These are phyloP conservation scores for Alosa alosa DNA, from an alignment of 2,113 vertebrate species.

Conservation along the genomic window DNA sequence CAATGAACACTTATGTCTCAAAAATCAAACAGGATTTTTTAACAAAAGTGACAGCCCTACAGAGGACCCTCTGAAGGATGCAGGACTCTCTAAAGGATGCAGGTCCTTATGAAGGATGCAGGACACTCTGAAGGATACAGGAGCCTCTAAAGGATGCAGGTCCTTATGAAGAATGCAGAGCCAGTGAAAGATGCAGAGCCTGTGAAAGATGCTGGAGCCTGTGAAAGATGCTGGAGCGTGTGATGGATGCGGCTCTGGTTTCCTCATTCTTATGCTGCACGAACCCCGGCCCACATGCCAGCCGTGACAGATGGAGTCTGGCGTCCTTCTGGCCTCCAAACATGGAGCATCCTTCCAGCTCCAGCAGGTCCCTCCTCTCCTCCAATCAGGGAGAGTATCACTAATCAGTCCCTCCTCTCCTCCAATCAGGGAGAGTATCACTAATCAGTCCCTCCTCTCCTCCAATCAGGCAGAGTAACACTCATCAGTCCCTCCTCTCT, in stretches of 20 bases:
- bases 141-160: not conserved
- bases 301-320: constrained; percentile 6
- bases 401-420: too few relatives aligned
- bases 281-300: not conserved
- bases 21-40: too few relatives aligned
- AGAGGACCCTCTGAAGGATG: not conserved
- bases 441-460: too few relatives aligned
- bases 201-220: too few relatives aligned
- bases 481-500: not conserved
- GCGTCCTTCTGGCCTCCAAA: not conserved
- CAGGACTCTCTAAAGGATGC: not conserved
- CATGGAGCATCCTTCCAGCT: too few relatives aligned
- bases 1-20: too few relatives aligned
- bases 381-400: not conserved
- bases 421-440: not conserved
- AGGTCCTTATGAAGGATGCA: not conserved
- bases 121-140: not conserved
- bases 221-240: too few relatives aligned
- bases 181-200: too few relatives aligned
- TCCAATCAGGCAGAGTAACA: not conserved
- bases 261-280: not conserved
- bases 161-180: too few relatives aligned
- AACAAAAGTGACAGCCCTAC: too few relatives aligned
- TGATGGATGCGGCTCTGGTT: too few relatives aligned
- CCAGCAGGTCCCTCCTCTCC: not conserved